These are phyloP conservation scores for Nothocercus nigrocapillus DNA, from an alignment of 2,113 vertebrate species.

Conservation along the genomic window DNA sequence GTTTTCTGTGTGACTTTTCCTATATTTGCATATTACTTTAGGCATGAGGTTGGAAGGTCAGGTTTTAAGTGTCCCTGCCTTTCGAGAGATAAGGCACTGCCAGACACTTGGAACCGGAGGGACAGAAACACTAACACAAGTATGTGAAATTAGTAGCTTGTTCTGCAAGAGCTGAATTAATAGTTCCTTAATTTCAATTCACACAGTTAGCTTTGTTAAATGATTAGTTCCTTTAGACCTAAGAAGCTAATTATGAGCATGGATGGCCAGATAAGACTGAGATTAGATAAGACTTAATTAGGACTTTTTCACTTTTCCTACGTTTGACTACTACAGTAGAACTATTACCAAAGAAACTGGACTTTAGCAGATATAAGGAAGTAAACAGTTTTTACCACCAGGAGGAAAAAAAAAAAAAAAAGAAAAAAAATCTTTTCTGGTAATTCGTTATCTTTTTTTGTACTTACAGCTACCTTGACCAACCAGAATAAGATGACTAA, in stretches of 20 bases:
- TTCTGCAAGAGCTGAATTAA: constrained; percentile 9
- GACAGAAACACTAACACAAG: neutral
- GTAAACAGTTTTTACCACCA: neutral
- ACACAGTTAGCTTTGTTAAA: neutral
- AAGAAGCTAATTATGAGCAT: neutral
- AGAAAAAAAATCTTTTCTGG: too few relatives aligned
- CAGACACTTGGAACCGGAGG: neutral
- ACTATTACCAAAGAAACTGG: neutral
- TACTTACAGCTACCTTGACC: neutral
- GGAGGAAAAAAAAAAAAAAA: neutral
- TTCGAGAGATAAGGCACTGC: neutral
- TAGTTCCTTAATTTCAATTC: constrained; percentile 24
- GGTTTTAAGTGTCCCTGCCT: neutral
- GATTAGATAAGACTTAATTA: constrained; percentile 21
- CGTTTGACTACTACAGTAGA: neutral
- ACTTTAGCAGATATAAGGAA: neutral
- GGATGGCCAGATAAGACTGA: neutral
- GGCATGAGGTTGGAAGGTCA: neutral
- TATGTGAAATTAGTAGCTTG: neutral
- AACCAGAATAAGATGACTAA: neutral
- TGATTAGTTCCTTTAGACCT: constrained; percentile 10
- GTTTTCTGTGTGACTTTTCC: neutral
- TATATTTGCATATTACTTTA: neutral
- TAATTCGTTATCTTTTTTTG: neutral
- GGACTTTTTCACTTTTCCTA: neutral